Evolutionary conservation across 2,113 vertebrate genomes (phyloP), one percentile per base, ranked within the genome.

Genomic region (Stegastes partitus): DNA sequence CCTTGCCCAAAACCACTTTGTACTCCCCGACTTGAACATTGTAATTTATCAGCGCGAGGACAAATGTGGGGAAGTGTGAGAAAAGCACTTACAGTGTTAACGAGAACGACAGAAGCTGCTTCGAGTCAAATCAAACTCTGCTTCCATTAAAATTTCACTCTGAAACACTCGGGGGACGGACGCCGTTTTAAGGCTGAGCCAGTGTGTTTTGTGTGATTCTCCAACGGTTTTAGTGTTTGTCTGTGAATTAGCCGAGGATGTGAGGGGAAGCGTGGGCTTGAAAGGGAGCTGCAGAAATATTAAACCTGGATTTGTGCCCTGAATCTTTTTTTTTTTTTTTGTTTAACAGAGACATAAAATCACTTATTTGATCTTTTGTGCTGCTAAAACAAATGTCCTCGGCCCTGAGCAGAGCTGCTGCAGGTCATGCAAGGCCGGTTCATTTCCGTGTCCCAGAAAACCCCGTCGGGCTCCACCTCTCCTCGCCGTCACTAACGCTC

Each of bases 361-460:
- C 25, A 55, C 22, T 59, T 55, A 63, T 74, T 85, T 71, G 50
- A 81, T 82, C 26, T 70, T 16, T 76, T 0, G 18, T 77, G 25
- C 82, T 81, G 58, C 53, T 67, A 64, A 77, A 80, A 73, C 58
- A 69, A 37, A 25, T 19, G 22, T 37, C 74, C 34, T 54, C 31
- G 62, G 5, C 63, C 45, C 54, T 7, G 14, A 21, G 19, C 28
- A 51, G n/a, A n/a, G n/a, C n/a, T 79, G 37, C 70, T 1, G 26
- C 71, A 22, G 86, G 77, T 92, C 90, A 85, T 56, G 77, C 88
- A 25, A 79, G 90, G 87, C 74, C 64, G 68, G 62, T 83, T 92
- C 88, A 91, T 93, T 92, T 90, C 88, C 84, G 83, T 69, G 77
- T 91, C 83, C 87, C 66, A 77, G 81, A 89, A 91, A 49, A 67